A percentile compares a stretch with the other conserved stretches of the same genome.
Conservation (phyloP, 2,888 invertebrate genomes). For the Sphecodes monilicornis region DNA sequence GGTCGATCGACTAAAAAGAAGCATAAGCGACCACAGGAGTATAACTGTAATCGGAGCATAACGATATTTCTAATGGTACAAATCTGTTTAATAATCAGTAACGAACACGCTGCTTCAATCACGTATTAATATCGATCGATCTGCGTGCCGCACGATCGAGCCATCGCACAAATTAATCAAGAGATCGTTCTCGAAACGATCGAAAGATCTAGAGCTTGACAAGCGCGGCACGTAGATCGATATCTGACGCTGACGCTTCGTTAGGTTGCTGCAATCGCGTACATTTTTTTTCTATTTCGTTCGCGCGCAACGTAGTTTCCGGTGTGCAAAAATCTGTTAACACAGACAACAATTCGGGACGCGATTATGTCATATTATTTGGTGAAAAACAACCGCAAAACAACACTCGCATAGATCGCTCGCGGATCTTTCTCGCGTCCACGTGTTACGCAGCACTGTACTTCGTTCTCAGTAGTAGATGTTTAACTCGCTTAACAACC, state of each 20-base stretch:
- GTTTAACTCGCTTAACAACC: slow-evolving; percentile 34
- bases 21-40: slow-evolving; percentile 27
- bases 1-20: slow-evolving; percentile 57
- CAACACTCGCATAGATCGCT: not conserved
- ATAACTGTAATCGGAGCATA: slow-evolving; percentile 66
- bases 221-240: slow-evolving; percentile 64
- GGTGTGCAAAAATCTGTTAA: slow-evolving; percentile 55
- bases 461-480: not conserved
- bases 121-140: slow-evolving; percentile 73
- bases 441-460: not conserved
- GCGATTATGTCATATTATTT: slow-evolving; percentile 19
- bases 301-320: slow-evolving; percentile 63
- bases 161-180: not conserved
- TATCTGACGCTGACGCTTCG: slow-evolving; percentile 78
- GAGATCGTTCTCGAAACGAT: not conserved
- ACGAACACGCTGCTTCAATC: slow-evolving; percentile 77
- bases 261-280: slow-evolving; percentile 78
- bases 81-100: slow-evolving; percentile 71
- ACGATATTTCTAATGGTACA: slow-evolving; percentile 45
- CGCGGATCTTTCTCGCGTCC: slow-evolving; percentile 14
- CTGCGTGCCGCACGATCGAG: slow-evolving; percentile 50
- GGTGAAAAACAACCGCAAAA: not conserved
- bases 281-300: slow-evolving; percentile 46
- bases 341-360: slow-evolving; percentile 20
- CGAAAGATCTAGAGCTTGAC: not conserved